Conservation (phyloP, 2,888 invertebrate species). For the Hoplodrina ambigua region DNA sequence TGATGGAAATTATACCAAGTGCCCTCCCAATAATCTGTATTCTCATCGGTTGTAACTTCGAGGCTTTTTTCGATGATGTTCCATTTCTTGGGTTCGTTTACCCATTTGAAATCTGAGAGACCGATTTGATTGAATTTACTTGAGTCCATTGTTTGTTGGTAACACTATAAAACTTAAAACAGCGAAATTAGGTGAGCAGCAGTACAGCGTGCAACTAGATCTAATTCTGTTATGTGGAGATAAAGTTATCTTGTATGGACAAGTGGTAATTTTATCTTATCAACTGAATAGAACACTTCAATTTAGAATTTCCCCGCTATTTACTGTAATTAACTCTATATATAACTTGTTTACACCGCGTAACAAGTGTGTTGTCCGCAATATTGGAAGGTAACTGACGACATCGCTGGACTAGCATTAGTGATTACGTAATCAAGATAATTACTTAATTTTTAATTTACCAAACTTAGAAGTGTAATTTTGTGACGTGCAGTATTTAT, state of each 20-base stretch:
- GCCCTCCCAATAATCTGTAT: conserved; percentile 83
- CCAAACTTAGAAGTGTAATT: neutral
- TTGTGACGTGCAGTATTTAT: neutral
- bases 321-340: conserved; percentile 1
- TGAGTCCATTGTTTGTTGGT: conserved; percentile 47
- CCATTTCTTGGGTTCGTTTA: conserved; percentile 80
- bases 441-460: neutral
- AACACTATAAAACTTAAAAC: neutral
- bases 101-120: conserved; percentile 75
- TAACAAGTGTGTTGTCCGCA: neutral
- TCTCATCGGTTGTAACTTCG: conserved; percentile 75
- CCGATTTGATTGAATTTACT: conserved; percentile 34
- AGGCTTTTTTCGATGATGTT: conserved; percentile 62
- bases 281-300: conserved; percentile 10
- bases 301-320: neutral
- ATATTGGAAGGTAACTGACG: neutral
- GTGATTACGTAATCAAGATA: conserved; percentile 29
- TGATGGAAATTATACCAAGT: conserved; percentile 79
- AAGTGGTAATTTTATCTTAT: conserved; percentile 17
- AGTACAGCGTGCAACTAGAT: neutral
- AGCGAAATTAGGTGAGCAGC: neutral
- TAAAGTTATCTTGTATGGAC: neutral
- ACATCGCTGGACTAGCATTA: neutral
- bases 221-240: neutral
- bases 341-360: conserved; percentile 6